Base-by-base conservation (phyloP, 1,140 invertebrate species). In the Drosophila ambigua region DNA sequence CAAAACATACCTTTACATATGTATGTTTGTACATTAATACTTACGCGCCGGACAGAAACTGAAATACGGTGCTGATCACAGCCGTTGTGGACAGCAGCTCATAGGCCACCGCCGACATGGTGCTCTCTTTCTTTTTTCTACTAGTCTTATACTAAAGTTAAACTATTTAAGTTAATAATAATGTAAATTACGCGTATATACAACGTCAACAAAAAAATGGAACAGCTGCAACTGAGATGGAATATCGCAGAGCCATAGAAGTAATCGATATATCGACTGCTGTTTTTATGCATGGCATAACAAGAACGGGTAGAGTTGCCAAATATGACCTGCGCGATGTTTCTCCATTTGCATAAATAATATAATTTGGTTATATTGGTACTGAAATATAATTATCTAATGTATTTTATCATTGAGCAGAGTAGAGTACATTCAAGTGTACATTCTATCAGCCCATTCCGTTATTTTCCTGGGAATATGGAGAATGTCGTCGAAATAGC, bases 11-110 rank as follows among this genome's bases (percentile, higher is more conserved):
- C 15, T 13, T 8, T 23, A 7, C 5, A 4, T 2, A 54, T 5
- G 4, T 43, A 24, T 45, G n/a, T 4, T 4, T n/a, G 16, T 3
- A 8, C 15, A 43, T 16, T 5, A 16, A 0, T 48, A 83, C 91
- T 80, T 90, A 92, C 91, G 77, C 65, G 58, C 95, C 95, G 52
- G 95, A 93, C 73, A 96, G 90, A 92, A 95, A 96, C 77, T 95
- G 95, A 55, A 95, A 91, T 57, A 95, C 93, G 9, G 95, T 95
- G 63, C 93, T 95, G 41, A 95, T 92, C 16, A 95, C 95, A 13
- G 95, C 95, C 45, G 94, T 93, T 0, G 93, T 92, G n/a, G 89
- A 84, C 49, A 91, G 54, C 39, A 94, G 94, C 8, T 90, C 84
- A 9, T 77, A 82, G 11, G 88, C 65, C 49, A 77, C 57, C 59